phyloP scores from a whole-genome alignment of 2,797 vertebrate species.

The Erethizon dorsatum region DNA sequence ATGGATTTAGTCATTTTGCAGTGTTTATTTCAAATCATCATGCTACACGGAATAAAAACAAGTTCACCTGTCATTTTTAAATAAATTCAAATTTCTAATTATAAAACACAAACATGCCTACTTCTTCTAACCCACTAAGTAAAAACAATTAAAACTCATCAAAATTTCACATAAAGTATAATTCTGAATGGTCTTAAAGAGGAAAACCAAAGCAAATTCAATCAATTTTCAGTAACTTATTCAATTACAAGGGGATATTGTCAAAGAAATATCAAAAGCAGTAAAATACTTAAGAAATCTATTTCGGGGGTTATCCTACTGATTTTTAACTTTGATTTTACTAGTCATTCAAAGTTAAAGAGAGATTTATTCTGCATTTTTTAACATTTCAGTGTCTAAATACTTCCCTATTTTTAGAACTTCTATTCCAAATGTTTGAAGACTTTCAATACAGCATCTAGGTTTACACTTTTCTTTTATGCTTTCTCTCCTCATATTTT shows the following conservation, averaged over 20 bases:
- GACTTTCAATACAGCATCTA: not conserved
- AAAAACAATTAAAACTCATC: not conserved
- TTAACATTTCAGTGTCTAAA: not conserved
- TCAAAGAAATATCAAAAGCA: slow-evolving; percentile 11
- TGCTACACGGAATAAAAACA: not conserved
- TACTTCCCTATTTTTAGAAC: not conserved
- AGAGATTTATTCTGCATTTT: not conserved
- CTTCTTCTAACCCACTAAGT: not conserved
- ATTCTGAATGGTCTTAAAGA: not conserved
- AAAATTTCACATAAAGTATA: slow-evolving; percentile 3
- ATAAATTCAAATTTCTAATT: not conserved
- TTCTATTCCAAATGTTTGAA: not conserved
- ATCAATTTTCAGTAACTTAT: not conserved
- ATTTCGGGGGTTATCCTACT: not conserved
- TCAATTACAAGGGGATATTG: not conserved
- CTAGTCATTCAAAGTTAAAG: not conserved
- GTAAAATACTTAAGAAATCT: not conserved
- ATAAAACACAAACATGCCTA: not conserved
- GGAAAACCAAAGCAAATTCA: not conserved
- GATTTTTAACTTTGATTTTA: slow-evolving; percentile 11
- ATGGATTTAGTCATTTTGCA: not conserved
- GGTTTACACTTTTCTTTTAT: not conserved
- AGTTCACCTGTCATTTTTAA: not conserved
- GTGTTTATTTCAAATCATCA: not conserved
- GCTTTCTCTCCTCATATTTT: not conserved